Conservation (phyloP, 2,888 invertebrate genomes). For the Polydrusus pterygomalis region DNA sequence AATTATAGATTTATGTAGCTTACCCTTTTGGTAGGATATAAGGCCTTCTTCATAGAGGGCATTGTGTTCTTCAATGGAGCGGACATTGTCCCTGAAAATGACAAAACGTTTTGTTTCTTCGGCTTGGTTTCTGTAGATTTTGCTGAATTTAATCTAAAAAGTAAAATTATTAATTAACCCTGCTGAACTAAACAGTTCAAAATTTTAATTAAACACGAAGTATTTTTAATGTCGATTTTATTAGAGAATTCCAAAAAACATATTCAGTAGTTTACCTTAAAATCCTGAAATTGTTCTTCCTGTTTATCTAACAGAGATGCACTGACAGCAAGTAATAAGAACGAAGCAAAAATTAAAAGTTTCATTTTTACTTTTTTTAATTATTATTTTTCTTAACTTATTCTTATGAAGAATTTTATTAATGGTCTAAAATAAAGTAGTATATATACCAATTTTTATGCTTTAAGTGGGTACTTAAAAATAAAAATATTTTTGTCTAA, state of each 20-base stretch:
- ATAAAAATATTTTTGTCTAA: no score
- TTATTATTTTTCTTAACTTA: no score
- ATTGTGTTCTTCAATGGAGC: slow-evolving; percentile 57
- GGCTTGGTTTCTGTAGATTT: slow-evolving; percentile 49
- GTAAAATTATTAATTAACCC: no score
- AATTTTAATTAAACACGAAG: no score
- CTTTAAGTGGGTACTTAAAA: no score
- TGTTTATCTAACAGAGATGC: slow-evolving; percentile 21
- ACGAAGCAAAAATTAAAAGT: slow-evolving; percentile 22
- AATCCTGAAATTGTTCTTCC: slow-evolving; percentile 17
- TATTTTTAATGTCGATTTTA: slow-evolving; percentile 15
- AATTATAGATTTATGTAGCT: no score
- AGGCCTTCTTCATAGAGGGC: slow-evolving; percentile 50
- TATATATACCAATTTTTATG: no score
- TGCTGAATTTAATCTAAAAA: slow-evolving; percentile 41
- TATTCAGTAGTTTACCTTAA: slow-evolving; percentile 30
- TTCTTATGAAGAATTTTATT: background rate
- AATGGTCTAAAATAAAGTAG: no score
- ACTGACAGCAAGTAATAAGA: slow-evolving; percentile 37
- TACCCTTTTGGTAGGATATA: slow-evolving; percentile 27
- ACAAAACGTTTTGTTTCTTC: slow-evolving; percentile 55
- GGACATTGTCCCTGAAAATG: slow-evolving; percentile 54
- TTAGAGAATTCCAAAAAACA: no score
- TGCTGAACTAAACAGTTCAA: no score
- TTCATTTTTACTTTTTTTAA: slow-evolving; percentile 18